Conservation (phyloP, 2,888 invertebrate species). For the Listrodromus nycthemerus region DNA sequence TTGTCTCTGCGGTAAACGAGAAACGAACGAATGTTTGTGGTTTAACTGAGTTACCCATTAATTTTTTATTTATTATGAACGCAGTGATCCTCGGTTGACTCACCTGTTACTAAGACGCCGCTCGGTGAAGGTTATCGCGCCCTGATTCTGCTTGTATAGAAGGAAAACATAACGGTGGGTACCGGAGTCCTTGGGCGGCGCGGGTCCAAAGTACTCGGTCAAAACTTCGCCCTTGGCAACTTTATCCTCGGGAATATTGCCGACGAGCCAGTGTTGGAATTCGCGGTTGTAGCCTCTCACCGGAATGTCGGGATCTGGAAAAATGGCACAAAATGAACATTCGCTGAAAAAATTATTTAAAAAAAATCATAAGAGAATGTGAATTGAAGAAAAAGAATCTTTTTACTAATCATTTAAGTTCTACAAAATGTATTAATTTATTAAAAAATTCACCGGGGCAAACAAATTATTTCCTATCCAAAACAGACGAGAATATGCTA, state of each 20-base stretch:
- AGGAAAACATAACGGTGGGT: conserved; percentile 82
- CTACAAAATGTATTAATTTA: background rate
- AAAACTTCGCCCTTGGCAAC: conserved; percentile 82
- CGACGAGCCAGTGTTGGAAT: conserved; percentile 83
- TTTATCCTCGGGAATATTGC: conserved; percentile 83
- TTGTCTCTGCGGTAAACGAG: conserved; percentile 79
- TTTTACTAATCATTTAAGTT: background rate
- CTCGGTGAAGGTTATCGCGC: conserved; percentile 82
- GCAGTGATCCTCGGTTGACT: conserved; percentile 28
- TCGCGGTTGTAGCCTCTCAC: conserved; percentile 81
- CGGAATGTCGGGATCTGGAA: conserved; percentile 80
- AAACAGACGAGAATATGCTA: background rate
- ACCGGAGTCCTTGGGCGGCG: conserved; percentile 79
- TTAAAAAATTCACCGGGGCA: background rate
- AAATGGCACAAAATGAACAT: background rate
- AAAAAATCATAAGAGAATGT: too few species aligned
- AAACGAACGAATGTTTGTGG: background rate
- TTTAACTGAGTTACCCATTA: background rate
- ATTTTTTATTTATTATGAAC: background rate
- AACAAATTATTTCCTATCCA: background rate
- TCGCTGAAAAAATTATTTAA: too few species aligned
- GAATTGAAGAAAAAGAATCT: too few species aligned
- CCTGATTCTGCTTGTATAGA: conserved; percentile 82
- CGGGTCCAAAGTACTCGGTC: conserved; percentile 82
- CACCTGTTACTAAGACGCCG: conserved; percentile 79